Evolutionary conservation across 2,797 vertebrate species (phyloP).

Genomic region (Falco concolor): DNA sequence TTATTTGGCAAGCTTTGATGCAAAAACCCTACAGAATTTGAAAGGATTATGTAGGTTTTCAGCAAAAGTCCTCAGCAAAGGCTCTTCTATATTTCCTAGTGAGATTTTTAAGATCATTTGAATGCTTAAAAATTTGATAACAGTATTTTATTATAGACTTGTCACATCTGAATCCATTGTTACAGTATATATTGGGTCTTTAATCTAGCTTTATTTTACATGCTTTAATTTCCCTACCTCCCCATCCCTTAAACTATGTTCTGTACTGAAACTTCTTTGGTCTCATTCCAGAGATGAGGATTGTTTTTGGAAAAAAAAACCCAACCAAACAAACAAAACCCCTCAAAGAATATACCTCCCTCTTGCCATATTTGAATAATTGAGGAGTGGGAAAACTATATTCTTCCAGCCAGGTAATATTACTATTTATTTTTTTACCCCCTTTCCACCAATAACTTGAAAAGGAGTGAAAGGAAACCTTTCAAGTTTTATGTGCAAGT

Average conservation of each 20-base stretch:
- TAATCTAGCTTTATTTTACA: background rate
- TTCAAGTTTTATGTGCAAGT: background rate
- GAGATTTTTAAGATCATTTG: background rate
- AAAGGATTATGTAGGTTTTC: constrained; percentile 1
- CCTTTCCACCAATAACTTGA: background rate
- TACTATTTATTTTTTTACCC: no score
- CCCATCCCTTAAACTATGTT: background rate
- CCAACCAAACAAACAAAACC: background rate
- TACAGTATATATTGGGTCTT: background rate
- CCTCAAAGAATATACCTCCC: background rate
- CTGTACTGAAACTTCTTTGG: background rate
- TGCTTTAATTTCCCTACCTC: background rate
- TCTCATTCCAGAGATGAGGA: background rate
- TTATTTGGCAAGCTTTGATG: background rate
- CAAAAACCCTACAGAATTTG: background rate
- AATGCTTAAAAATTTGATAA: background rate
- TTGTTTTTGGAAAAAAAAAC: background rate
- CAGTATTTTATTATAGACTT: background rate
- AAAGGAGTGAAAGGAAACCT: background rate
- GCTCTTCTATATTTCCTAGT: background rate
- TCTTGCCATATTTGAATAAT: background rate
- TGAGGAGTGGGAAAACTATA: background rate
- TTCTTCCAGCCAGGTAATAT: background rate
- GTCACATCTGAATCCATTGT: background rate
- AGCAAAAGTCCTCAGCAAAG: background rate